Conservation (phyloP, 1,140 invertebrate species). For the Apocrypta bakeri region DNA sequence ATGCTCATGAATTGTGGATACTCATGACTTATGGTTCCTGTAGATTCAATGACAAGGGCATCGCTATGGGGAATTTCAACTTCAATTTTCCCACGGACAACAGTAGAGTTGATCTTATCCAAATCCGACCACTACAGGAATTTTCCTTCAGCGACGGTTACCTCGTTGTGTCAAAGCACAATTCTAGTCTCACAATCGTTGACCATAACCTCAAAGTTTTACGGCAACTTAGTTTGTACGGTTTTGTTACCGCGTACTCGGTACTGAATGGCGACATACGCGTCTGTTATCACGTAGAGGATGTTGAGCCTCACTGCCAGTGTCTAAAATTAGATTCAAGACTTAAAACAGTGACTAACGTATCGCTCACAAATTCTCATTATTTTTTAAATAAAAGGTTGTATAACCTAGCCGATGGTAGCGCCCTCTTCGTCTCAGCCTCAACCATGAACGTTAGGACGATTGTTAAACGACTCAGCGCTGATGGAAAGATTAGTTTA, state of each 20-base stretch:
- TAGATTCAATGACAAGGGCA: conserved; percentile 13
- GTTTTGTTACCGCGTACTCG: not conserved
- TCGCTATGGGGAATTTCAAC: not conserved
- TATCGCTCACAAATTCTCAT: not conserved
- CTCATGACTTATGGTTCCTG: not conserved
- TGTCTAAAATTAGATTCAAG: conserved; percentile 13
- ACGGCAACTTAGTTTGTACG: not conserved
- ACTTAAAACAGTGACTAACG: not conserved
- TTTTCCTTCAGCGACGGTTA: not conserved
- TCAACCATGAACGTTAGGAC: not conserved
- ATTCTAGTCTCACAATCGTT: not conserved
- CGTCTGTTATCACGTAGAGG: not conserved
- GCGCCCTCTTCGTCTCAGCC: not conserved
- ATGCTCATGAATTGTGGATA: not conserved
- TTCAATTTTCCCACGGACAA: conserved; percentile 4
- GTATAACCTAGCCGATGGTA: conserved; percentile 22
- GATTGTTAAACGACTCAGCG: not conserved
- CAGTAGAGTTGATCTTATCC: not conserved
- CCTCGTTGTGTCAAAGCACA: not conserved
- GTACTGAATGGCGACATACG: conserved; percentile 14
- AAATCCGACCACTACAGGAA: not conserved
- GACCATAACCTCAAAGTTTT: not conserved
- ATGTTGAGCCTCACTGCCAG: not conserved
- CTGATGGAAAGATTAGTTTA: not conserved
- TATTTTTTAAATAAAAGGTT: not conserved